These are phyloP conservation scores for Metaphire vulgaris DNA, from an alignment of 1,140 invertebrate genomes.

Conservation along the genomic window DNA sequence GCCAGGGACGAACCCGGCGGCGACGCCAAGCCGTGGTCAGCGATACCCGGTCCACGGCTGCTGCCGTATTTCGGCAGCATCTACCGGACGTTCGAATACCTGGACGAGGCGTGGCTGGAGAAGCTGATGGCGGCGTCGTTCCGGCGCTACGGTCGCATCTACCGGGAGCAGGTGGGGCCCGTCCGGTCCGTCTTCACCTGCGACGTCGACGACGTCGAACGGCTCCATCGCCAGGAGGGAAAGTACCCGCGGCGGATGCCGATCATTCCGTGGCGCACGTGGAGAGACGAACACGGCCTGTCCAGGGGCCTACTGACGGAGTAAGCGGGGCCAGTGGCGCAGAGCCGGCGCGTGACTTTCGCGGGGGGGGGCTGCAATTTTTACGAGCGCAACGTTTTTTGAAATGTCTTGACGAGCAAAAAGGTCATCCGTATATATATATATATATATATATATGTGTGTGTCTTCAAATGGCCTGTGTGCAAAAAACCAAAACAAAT, in stretches of 20 bases:
- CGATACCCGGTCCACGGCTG: not conserved
- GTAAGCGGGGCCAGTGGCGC: too few relatives aligned
- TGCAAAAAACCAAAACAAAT: too few relatives aligned
- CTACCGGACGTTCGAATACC: not conserved
- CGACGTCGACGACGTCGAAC: not conserved
- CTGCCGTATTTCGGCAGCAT: conserved; percentile 9
- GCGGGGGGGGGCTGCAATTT: too few relatives aligned
- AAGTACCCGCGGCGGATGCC: conserved; percentile 12
- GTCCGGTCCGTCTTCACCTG: not conserved
- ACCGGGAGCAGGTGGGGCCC: not conserved
- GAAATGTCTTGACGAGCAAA: too few relatives aligned
- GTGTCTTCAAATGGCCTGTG: too few relatives aligned
- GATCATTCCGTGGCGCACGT: not conserved
- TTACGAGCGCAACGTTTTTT: not conserved
- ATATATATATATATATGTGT: too few relatives aligned
- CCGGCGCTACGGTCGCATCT: conserved; percentile 5
- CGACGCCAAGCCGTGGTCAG: conserved; percentile 9
- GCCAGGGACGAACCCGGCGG: not conserved
- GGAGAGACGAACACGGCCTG: conserved; percentile 7
- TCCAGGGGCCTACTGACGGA: conserved; percentile 10
- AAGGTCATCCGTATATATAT: too few relatives aligned
- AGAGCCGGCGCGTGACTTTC: too few relatives aligned
- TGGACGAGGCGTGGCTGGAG: not conserved
- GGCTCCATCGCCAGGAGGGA: not conserved
- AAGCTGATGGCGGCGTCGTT: not conserved